Evolutionary conservation across 1,140 invertebrate species (phyloP), one percentile per base, ranked within the genome.

Genomic region (Drosophila nigrodunni): DNA sequence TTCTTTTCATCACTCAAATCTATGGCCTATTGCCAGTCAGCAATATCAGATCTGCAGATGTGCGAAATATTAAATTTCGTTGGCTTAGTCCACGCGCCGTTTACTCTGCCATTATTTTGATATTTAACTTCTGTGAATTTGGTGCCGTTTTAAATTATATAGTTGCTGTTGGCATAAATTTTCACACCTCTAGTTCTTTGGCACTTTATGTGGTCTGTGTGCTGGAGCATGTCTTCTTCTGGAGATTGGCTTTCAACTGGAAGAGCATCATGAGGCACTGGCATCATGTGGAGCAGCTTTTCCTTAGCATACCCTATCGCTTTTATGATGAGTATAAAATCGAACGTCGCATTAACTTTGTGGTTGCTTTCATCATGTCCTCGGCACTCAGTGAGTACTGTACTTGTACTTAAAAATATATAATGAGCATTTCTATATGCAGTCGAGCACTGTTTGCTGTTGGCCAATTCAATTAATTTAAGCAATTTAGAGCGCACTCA

Each of bases 201-300:
- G 78, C 90, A 0, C 59, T 92, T 10, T 92, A 83, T 54, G 64
- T 86, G 18, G 87, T 92, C 7, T 92, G 90, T 10, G 35, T 92
- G 9, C 15, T 92, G 71, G 90, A 92, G 65, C 90, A 92, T 46
- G 7, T 92, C 5, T 88, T 78, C 69, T 92, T 92, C 52, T 92
- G 89, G 86, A 54, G 77, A 66, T 49, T 92, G 72, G 91, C 91
- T 3, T 50, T 71, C 6, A 80, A 80, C 3, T 92, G 91, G 91
- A 78, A 72, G 9, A 69, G 64, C 7, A 87, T 92, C 1, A 91
- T 92, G 74, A 49, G 57, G 0, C 55, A 50, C 1, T 92, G 88
- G 82, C 50, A 86, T 18, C 47, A 66, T 6, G 83, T 83, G 34
- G 91, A 92, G 13, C 67, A 89, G 52, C 74, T 92, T 7, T 92